Percentiles rank a stretch among this genome's conserved stretches.
These are phyloP conservation scores for Monoplex corrugatus DNA, from an alignment of 2,888 invertebrate species.

Conservation along the genomic window DNA sequence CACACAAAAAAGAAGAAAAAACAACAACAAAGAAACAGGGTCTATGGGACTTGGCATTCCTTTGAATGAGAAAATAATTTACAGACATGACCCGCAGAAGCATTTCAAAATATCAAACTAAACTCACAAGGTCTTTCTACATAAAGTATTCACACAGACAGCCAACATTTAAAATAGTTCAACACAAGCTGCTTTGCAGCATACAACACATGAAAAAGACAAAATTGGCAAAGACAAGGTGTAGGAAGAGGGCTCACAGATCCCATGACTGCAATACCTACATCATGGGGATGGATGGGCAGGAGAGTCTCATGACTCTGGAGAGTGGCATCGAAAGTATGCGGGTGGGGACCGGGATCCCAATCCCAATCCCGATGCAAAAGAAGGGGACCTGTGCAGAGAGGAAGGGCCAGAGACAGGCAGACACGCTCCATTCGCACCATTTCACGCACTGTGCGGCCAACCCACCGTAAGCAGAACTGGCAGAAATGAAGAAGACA, in stretches of 20 bases:
- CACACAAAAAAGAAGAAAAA: too few relatives aligned
- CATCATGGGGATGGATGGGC: background rate
- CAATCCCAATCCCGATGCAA: conserved; percentile 28
- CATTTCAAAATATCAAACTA: too few relatives aligned
- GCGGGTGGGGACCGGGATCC: conserved; percentile 17
- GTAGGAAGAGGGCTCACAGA: too few relatives aligned
- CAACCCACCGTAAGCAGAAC: conserved; percentile 8
- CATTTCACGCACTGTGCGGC: conserved; percentile 16
- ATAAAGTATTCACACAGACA: too few relatives aligned
- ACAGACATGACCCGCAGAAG: too few relatives aligned
- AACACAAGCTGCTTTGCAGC: background rate
- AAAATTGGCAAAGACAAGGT: background rate
- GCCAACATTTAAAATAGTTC: background rate
- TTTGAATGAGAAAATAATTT: too few relatives aligned
- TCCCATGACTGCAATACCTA: background rate
- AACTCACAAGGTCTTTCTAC: too few relatives aligned
- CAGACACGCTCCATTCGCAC: conserved; percentile 27
- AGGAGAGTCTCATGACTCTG: background rate
- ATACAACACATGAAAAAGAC: background rate
- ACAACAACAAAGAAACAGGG: too few relatives aligned
- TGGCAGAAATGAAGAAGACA: conserved; percentile 22
- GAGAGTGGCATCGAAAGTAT: conserved; percentile 12
- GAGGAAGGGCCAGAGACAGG: conserved; percentile 31
- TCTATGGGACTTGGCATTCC: too few relatives aligned
- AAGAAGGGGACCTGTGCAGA: background rate